Evolutionary conservation across 2,888 invertebrate species (phyloP).

Genomic region (Epistrophella euchroma): DNA sequence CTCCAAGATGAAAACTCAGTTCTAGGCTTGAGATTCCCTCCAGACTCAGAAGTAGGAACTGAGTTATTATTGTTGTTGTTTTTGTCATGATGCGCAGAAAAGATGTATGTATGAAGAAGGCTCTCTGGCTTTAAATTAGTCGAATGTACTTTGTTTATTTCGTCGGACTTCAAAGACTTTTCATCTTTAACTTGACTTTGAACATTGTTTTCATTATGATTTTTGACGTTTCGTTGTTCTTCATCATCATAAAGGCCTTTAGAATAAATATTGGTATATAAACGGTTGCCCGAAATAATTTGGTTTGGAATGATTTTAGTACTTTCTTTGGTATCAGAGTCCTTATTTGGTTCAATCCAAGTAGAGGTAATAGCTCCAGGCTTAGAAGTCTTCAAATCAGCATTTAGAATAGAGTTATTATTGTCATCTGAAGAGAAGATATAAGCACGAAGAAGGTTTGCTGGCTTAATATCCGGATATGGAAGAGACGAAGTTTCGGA

Average conservation of each 20-base stretch:
- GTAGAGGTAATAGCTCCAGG: not conserved
- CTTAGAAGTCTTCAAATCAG: not conserved
- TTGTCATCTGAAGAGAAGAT: not conserved
- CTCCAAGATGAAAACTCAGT: not conserved
- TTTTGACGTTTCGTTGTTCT: not conserved
- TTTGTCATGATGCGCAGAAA: not conserved
- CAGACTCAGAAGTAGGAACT: not conserved
- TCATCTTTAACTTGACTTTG: not conserved
- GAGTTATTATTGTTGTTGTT: not conserved
- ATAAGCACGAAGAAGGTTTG: not conserved
- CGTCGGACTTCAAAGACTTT: not conserved
- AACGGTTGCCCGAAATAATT: not conserved
- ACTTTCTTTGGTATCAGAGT: conserved; percentile 8
- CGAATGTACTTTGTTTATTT: not conserved
- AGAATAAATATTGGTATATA: not conserved
- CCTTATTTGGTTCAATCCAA: not conserved
- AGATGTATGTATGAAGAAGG: conserved; percentile 17
- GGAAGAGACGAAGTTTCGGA: not conserved
- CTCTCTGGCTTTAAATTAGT: conserved; percentile 64
- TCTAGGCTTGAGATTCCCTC: not conserved
- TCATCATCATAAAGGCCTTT: not conserved
- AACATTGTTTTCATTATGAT: not conserved
- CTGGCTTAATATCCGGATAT: not conserved
- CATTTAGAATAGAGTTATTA: not conserved
- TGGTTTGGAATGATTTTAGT: not conserved